A percentile compares a stretch with the other conserved stretches of the same genome.
phyloP scores from a whole-genome alignment of 2,113 vertebrate genomes.

The Thamnaconus septentrionalis region DNA sequence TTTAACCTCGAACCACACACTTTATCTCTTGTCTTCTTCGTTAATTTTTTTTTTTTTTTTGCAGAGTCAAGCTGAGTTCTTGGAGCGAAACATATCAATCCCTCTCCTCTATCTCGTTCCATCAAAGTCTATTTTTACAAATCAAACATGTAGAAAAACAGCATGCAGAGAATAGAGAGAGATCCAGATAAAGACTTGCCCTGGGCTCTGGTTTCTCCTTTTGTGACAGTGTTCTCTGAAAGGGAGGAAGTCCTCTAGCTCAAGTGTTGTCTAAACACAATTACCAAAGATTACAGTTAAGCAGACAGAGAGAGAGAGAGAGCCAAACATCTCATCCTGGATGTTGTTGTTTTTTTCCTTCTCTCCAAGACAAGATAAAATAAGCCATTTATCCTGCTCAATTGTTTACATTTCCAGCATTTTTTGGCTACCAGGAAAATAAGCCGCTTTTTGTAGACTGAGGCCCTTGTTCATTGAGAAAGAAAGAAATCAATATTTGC shows the following conservation, averaged over 20 bases:
- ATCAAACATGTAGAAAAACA: slow-evolving; percentile 33
- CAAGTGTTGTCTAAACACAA: slow-evolving; percentile 75
- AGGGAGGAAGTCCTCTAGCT: slow-evolving; percentile 61
- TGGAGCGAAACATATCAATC: neutral
- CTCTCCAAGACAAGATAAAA: slow-evolving; percentile 14
- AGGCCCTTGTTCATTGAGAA: neutral
- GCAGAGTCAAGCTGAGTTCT: neutral
- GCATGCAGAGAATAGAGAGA: slow-evolving; percentile 11
- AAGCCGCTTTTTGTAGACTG: neutral
- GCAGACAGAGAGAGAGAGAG: slow-evolving; percentile 49
- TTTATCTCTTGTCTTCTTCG: no score
- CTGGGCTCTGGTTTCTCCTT: slow-evolving; percentile 59
- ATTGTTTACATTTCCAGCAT: slow-evolving; percentile 5
- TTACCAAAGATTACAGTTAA: slow-evolving; percentile 70
- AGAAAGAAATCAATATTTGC: no score
- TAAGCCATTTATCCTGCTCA: slow-evolving; percentile 25
- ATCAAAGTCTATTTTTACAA: slow-evolving; percentile 21
- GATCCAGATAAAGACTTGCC: slow-evolving; percentile 41
- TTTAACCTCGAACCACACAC: no score
- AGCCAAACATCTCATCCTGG: slow-evolving; percentile 32
- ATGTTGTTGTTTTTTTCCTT: slow-evolving; percentile 39
- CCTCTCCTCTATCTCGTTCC: slow-evolving; percentile 27
- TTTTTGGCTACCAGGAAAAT: neutral
- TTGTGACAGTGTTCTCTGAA: slow-evolving; percentile 57
- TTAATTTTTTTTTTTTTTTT: no score